phyloP scores from a whole-genome alignment of 2,113 vertebrate species.

The Dolichotis patagonum region DNA sequence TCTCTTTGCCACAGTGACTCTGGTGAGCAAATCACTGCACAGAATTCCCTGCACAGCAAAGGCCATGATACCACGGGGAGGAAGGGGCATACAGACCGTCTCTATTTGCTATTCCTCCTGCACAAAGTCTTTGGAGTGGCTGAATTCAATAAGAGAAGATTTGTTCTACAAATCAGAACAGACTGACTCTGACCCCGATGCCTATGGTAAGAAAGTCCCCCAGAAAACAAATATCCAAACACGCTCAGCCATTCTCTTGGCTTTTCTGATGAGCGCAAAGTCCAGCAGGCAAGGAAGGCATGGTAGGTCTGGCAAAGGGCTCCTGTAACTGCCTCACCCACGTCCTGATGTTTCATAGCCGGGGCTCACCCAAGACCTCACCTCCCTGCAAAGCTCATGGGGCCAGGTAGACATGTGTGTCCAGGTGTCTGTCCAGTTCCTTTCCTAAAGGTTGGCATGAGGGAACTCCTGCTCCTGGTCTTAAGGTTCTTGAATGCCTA shows the following conservation, averaged over 20 bases:
- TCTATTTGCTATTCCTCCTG: not conserved
- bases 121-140: not conserved
- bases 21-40: not conserved
- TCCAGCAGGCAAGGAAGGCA: not conserved
- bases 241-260: not conserved
- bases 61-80: not conserved
- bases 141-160: not conserved
- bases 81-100: not conserved
- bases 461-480: not conserved
- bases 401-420: not conserved
- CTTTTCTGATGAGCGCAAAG: not conserved
- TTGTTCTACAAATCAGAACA: not conserved
- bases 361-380: not conserved
- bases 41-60: not conserved
- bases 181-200: not conserved
- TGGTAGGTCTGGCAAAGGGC: not conserved
- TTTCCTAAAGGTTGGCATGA: not conserved
- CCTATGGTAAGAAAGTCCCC: not conserved
- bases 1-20: not conserved
- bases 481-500: not conserved
- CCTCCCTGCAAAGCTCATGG: not conserved
- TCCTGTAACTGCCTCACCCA: not conserved
- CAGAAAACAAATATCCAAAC: not conserved
- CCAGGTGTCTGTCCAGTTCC: not conserved
- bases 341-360: not conserved